Conservation (phyloP, 2,113 vertebrate species). For the Riparia riparia region DNA sequence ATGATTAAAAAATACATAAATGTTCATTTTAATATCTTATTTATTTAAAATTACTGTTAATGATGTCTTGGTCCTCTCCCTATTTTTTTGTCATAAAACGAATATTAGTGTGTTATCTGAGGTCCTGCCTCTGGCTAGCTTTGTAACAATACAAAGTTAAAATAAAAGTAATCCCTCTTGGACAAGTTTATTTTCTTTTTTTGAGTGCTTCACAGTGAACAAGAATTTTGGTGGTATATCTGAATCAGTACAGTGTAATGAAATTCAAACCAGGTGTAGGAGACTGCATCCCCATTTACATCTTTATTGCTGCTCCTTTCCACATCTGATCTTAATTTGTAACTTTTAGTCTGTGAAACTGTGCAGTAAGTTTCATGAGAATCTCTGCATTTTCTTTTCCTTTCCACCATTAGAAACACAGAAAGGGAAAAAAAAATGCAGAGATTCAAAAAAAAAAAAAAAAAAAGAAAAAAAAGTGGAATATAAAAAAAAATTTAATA, state of each 20-base stretch:
- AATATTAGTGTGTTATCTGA: neutral
- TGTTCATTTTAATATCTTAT: neutral
- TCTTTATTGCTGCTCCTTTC: neutral
- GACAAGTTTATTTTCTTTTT: no score
- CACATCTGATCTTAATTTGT: slow-evolving; percentile 38
- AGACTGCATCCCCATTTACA: neutral
- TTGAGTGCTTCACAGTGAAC: neutral
- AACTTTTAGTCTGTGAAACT: neutral
- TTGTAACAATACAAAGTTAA: neutral
- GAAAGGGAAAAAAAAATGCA: neutral
- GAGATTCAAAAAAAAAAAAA: no score
- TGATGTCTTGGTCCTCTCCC: neutral
- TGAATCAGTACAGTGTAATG: neutral
- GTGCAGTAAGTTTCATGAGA: neutral
- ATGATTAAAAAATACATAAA: no score
- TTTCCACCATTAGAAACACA: neutral
- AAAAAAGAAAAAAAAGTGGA: no score
- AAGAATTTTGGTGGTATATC: neutral
- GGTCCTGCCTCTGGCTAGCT: neutral
- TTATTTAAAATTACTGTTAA: neutral
- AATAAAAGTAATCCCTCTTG: neutral
- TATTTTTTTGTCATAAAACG: neutral
- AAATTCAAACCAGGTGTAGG: slow-evolving; percentile 55
- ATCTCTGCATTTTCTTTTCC: neutral
- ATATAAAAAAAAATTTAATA: no score